These are phyloP conservation scores for Misgurnus anguillicaudatus DNA, from an alignment of 2,113 vertebrate genomes.

Conservation along the genomic window DNA sequence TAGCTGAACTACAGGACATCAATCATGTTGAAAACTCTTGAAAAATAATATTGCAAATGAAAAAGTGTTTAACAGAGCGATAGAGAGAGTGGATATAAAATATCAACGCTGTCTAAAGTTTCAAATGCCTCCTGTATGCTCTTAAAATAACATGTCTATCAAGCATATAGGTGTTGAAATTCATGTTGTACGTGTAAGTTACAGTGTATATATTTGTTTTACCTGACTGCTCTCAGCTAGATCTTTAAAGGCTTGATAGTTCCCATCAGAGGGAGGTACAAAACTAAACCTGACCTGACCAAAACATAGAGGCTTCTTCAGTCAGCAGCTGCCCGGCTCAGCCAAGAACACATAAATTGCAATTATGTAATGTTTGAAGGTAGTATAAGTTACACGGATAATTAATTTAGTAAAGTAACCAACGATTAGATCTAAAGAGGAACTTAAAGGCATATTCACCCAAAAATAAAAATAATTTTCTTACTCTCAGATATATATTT, in stretches of 20 bases:
- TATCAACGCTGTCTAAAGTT: constrained; percentile 13
- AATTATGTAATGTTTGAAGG: constrained; percentile 31
- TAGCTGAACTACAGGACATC: background rate
- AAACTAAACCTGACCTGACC: constrained; percentile 22
- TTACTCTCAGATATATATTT: no score
- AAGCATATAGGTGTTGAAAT: background rate
- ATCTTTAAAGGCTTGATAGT: background rate
- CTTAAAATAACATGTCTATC: background rate
- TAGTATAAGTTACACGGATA: constrained; percentile 6
- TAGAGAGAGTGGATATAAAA: constrained; percentile 19
- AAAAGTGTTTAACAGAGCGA: background rate
- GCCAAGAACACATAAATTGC: constrained; percentile 27
- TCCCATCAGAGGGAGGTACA: background rate
- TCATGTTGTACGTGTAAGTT: background rate
- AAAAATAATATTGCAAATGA: background rate
- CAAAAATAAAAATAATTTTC: no score
- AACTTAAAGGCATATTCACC: no score
- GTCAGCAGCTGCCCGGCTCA: constrained; percentile 17
- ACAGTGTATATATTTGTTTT: constrained; percentile 11
- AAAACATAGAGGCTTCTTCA: constrained; percentile 32
- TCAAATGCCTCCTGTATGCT: constrained; percentile 5
- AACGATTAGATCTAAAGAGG: background rate
- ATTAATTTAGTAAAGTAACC: constrained; percentile 1
- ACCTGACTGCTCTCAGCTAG: background rate
- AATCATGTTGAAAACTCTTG: no score